phyloP scores from a whole-genome alignment of 1,140 invertebrate genomes.

The Daktulosphaira vitifoliae region DNA sequence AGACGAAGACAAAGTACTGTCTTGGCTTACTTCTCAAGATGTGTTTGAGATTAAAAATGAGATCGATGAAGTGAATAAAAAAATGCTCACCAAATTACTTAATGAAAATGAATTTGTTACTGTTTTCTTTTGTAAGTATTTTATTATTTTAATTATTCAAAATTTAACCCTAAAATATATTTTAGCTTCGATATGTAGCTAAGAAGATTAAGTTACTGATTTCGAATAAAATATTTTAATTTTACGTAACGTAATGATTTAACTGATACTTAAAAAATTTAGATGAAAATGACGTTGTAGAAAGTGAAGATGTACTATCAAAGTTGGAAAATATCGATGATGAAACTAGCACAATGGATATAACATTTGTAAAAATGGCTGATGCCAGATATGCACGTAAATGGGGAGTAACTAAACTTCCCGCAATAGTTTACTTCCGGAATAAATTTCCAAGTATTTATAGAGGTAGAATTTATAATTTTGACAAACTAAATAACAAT shows the following conservation, averaged over 20 bases:
- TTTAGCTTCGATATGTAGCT: no score
- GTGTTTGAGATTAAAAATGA: conserved; percentile 93
- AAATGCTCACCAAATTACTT: conserved; percentile 87
- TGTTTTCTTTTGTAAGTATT: conserved; percentile 86
- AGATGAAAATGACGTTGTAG: conserved; percentile 67
- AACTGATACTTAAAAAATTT: no score
- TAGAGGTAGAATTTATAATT: conserved; percentile 70
- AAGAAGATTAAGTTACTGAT: no score
- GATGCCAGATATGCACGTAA: conserved; percentile 84
- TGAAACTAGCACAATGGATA: conserved; percentile 87
- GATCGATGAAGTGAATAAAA: conserved; percentile 90
- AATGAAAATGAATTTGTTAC: conserved; percentile 90
- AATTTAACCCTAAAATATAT: no score
- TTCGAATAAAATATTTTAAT: no score
- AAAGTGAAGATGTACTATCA: conserved; percentile 68
- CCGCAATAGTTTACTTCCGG: conserved; percentile 87
- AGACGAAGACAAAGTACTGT: conserved; percentile 74
- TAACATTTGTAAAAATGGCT: conserved; percentile 90
- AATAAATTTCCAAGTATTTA: conserved; percentile 90
- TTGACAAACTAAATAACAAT: no score
- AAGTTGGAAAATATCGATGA: conserved; percentile 86
- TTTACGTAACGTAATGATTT: no score
- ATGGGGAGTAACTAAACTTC: conserved; percentile 88
- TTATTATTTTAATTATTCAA: no score
- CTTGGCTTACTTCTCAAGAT: conserved; percentile 88